Percentiles rank a stretch among this genome's conserved stretches.
Conservation (phyloP, 2,797 vertebrate species). For the Paedocypris micromegethes region DNA sequence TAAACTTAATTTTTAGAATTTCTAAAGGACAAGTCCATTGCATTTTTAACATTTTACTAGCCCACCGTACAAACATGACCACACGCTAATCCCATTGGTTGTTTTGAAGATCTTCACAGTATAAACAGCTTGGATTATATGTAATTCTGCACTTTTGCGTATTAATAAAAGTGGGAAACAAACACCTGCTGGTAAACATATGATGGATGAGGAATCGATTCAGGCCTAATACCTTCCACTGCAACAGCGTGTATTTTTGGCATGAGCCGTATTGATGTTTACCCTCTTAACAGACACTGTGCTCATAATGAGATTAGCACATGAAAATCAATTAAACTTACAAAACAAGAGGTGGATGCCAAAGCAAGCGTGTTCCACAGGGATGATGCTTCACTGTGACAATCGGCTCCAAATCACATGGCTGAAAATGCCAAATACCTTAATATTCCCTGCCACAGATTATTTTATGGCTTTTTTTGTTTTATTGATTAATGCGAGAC, state of each 20-base stretch:
- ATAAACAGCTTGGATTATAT: too few relatives aligned
- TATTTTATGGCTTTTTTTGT: too few relatives aligned
- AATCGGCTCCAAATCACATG: slow-evolving; percentile 13
- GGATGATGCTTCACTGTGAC: slow-evolving; percentile 14
- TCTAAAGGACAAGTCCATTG: too few relatives aligned
- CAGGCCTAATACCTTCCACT: slow-evolving; percentile 24
- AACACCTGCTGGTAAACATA: slow-evolving; percentile 38
- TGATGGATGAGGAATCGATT: slow-evolving; percentile 47
- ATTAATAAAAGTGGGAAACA: slow-evolving; percentile 42
- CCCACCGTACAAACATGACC: too few relatives aligned
- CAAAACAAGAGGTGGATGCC: slow-evolving; percentile 12
- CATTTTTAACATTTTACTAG: too few relatives aligned
- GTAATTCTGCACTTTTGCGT: slow-evolving; percentile 24
- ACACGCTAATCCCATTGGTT: too few relatives aligned
- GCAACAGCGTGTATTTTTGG: slow-evolving; percentile 39
- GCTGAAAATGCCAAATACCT: neutral
- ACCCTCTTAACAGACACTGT: slow-evolving; percentile 18
- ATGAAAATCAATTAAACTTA: slow-evolving; percentile 42
- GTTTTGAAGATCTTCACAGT: too few relatives aligned
- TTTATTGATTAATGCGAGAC: too few relatives aligned
- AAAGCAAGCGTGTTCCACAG: neutral
- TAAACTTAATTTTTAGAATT: too few relatives aligned
- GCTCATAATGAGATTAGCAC: slow-evolving; percentile 37
- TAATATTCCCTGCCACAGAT: too few relatives aligned
- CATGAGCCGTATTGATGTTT: slow-evolving; percentile 35